Base-by-base conservation (phyloP, 1,140 invertebrate species). In the Drosophila varians region DNA sequence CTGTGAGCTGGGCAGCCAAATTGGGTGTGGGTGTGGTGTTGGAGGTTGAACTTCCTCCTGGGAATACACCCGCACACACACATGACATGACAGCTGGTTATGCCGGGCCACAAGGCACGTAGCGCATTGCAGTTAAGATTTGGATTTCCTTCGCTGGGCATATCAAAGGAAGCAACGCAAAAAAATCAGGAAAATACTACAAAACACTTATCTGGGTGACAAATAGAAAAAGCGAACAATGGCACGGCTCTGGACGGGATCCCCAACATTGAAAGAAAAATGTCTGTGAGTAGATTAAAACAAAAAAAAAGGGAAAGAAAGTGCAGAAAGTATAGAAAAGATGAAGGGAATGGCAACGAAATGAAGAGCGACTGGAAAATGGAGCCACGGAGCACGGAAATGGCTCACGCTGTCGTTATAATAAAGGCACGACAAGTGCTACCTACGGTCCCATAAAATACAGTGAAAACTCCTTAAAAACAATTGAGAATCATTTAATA, bases 181-280 rank as follows among this genome's bases (percentile, higher is more conserved):
- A 61, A 38, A 71, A 83, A 74, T 77, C 73, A 65, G 83, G 69
- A 61, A 84, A 83, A 86, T 80, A 84, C 80, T 84, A 84, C 80
- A 84, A 83, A 84, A 86, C 80, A 84, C 80, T 84, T 84, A 84
- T 84, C 76, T 86, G 80, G 76, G 80, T 84, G 80, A 84, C 80
- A 84, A 84, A 84, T 84, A 84, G 80, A 84, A 84, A 84, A 80
- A 58, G 65, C 53, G 61, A 66, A 48, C 38, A 56, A 42, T 45
- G 36, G 38, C 31, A 40, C 31, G 53, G 14, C 16, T 11, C 36
- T 8, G 48, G 12, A 16, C 42, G 31, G 40, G 18, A 36, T 54
- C 18, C n/a, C 46, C 73, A 73, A 69, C 80, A 84, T 86, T 76
- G 72, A 84, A 80, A 76, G 80, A 79, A 79, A 76, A 84, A 79